These are phyloP conservation scores for Nephotettix cincticeps DNA, from an alignment of 1,140 invertebrate genomes.

Conservation along the genomic window DNA sequence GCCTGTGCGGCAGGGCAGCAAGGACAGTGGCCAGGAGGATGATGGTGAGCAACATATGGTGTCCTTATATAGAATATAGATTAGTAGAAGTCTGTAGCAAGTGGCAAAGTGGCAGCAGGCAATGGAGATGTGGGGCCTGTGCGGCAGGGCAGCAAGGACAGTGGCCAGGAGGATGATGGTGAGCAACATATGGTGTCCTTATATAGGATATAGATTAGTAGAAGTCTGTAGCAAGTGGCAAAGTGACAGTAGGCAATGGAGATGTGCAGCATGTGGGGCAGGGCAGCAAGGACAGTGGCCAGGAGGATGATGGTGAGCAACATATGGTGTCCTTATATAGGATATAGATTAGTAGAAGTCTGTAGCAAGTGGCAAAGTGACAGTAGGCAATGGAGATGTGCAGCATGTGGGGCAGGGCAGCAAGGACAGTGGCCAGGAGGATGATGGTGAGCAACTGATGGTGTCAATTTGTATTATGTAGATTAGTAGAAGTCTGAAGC, in stretches of 20 bases:
- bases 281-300: conserved; percentile 61
- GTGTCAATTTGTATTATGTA: no score
- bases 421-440: conserved; percentile 59
- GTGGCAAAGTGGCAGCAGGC: conserved; percentile 47
- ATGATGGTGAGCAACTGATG: no score
- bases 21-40: conserved; percentile 59
- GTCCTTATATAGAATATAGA: conserved; percentile 83
- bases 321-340: no score
- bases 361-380: conserved; percentile 38
- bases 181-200: no score
- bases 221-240: conserved; percentile 41
- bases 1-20: conserved; percentile 62
- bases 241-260: conserved; percentile 56
- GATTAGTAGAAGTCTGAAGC: conserved; percentile 64
- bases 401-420: conserved; percentile 62
- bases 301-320: conserved; percentile 57
- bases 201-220: conserved; percentile 83
- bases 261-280: conserved; percentile 62
- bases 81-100: conserved; percentile 56
- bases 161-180: conserved; percentile 57
- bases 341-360: conserved; percentile 75
- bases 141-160: conserved; percentile 63
- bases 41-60: no score
- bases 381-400: conserved; percentile 61
- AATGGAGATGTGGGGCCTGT: conserved; percentile 63